Conservation (phyloP, 1,140 invertebrate genomes). For the Drosophila melanogaster region Release_6_plus_ISO1_MT NT_033777.3:13010001-13010500, state of each 20-base stretch:
- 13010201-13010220: conserved; percentile 55
- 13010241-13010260: conserved; percentile 1
- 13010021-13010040: conserved; percentile 54
- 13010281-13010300: not conserved
- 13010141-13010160: not conserved
- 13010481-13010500: conserved; percentile 40
- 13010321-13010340: conserved; percentile 37
- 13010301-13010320: conserved; percentile 5
- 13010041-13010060: conserved; percentile 65
- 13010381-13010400: not conserved
- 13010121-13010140: not conserved
- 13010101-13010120: not conserved
- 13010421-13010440: conserved; percentile 9
- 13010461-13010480: conserved; percentile 41
- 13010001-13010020: conserved; percentile 42
- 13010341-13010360: not conserved
- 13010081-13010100: conserved; percentile 56
- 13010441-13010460: conserved; percentile 15
- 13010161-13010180: conserved; percentile 41
- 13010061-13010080: conserved; percentile 60
- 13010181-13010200: conserved; percentile 40
- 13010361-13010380: not conserved
- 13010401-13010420: conserved; percentile 9
- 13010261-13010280: conserved; percentile 1
- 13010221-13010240: conserved; percentile 22